Base-by-base conservation (phyloP, 2,113 vertebrate species). In the Saccopteryx leptura region DNA sequence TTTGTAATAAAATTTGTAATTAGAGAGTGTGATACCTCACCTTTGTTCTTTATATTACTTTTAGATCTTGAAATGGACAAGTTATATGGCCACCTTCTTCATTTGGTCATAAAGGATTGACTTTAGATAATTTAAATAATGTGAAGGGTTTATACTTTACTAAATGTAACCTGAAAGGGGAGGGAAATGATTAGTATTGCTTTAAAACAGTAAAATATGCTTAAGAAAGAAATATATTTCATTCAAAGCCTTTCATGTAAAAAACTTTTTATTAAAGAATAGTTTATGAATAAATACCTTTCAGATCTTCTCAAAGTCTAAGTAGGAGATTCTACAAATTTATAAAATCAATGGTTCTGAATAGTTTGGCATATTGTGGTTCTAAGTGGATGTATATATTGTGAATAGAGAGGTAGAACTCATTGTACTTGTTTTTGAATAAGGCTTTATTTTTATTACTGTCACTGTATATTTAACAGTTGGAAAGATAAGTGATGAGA, bases 401-500 rank as follows among this genome's bases (percentile, higher is more conserved):
- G 28, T 21, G 28, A 78, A 1, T 82, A 33, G 69, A 18, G 54
- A 71, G 1, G 4, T n/a, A 74, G 10, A 94, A 39, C 23, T 91
- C 33, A 63, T 92, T 79, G 50, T 76, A 15, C 26, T 90, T 92
- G 72, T 26, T 91, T 82, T 50, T 89, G 63, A 96, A 69, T 91
- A 50, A 69, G 10, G 7, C 19, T 96, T 83, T 56, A 86, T 65
- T 91, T 96, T 96, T 95, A 80, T 82, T 71, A 75, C 31, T 8
- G 3, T 86, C 65, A 87, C 33, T 94, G 54, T 52, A 50, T 95
- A 26, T 83, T 75, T 74, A 94, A 93, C 76, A 91, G 61, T 88
- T 13, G n/a, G 46, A 78, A 89, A 33, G 69, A 94, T 95, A 95
- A 95, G 94, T 91, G 78, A 95, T 89, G 79, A 91, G 63, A 86